These are phyloP conservation scores for Ornithoptera alexandrae DNA, from an alignment of 2,888 invertebrate genomes.

Conservation along the genomic window DNA sequence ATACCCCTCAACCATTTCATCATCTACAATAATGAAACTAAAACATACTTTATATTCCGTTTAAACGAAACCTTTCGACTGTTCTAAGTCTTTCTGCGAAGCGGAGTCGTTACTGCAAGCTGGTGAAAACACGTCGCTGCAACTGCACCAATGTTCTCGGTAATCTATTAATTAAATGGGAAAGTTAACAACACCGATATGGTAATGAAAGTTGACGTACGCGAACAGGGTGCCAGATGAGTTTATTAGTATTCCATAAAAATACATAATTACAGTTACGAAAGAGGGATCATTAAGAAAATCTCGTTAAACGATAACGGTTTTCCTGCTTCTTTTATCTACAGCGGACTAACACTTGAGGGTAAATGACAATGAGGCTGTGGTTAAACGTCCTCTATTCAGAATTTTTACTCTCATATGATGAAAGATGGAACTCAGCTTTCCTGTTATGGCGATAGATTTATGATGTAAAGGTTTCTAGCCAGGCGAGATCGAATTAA, in stretches of 20 bases:
- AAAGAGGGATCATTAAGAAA: background rate
- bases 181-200: slow-evolving; percentile 18
- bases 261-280: background rate
- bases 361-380: no score
- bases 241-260: background rate
- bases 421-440: no score
- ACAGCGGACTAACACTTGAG: no score
- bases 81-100: slow-evolving; percentile 1
- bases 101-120: background rate
- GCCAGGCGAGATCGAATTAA: no score
- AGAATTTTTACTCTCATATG: no score
- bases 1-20: slow-evolving; percentile 9
- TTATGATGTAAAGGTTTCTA: no score
- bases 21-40: slow-evolving; percentile 1
- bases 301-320: background rate
- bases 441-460: no score
- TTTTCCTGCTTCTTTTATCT: background rate
- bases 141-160: slow-evolving; percentile 8
- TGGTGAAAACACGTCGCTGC: background rate
- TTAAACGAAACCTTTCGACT: background rate
- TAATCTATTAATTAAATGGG: slow-evolving; percentile 24
- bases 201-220: slow-evolving; percentile 19
- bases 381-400: no score
- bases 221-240: background rate
- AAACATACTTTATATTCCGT: background rate